Conservation (phyloP, 2,797 vertebrate genomes). For the Halcyon leucocephala region DNA sequence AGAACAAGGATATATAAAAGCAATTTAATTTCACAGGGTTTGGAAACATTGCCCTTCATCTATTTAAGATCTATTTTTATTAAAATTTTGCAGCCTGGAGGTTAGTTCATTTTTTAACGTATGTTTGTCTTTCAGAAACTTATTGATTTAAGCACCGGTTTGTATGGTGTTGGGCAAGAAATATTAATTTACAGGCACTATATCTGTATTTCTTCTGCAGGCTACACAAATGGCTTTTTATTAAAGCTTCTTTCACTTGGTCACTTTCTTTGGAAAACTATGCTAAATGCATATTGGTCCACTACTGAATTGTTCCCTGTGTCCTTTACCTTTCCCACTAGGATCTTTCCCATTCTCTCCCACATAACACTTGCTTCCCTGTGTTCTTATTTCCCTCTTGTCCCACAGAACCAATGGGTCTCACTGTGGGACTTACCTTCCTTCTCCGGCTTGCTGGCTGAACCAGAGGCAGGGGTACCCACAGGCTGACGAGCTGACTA, state of each 20-base stretch:
- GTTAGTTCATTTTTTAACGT: neutral
- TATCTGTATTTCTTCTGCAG: neutral
- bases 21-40: neutral
- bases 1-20: neutral
- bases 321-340: neutral
- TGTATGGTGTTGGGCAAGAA: neutral
- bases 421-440: fast-evolving
- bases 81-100: neutral
- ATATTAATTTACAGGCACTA: neutral
- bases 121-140: neutral
- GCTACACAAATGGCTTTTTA: neutral
- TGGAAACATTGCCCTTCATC: neutral
- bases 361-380: fast-evolving
- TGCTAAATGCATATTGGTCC: neutral
- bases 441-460: neutral
- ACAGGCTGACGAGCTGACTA: neutral
- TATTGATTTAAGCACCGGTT: neutral
- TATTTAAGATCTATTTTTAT: slow-evolving; percentile 20
- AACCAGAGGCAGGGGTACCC: neutral
- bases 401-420: neutral
- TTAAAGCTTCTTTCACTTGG: neutral
- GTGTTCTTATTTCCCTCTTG: neutral
- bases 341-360: neutral
- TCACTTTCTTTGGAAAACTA: neutral
- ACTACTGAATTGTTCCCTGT: neutral